These are phyloP conservation scores for Neocrepidodera transversa DNA, from an alignment of 2,888 invertebrate species.

Conservation along the genomic window DNA sequence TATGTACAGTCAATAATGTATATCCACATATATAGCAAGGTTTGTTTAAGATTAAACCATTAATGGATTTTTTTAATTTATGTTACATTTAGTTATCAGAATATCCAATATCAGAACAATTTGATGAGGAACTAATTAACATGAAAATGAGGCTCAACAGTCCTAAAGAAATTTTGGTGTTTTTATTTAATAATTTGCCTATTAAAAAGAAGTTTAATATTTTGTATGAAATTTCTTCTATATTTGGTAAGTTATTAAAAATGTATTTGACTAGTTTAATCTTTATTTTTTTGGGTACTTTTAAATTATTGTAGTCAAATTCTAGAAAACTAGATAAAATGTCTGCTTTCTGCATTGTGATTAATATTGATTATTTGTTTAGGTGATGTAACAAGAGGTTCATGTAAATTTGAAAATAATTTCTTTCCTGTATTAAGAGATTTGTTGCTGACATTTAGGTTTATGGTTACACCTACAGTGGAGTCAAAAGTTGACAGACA, in stretches of 20 bases:
- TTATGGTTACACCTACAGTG: constrained; percentile 33
- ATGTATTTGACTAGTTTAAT: too few species aligned
- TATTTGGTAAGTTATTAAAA: constrained; percentile 42
- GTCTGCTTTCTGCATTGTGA: too few species aligned
- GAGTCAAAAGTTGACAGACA: constrained; percentile 33
- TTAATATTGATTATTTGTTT: constrained; percentile 9
- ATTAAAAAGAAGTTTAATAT: constrained; percentile 43
- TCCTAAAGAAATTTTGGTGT: constrained; percentile 33
- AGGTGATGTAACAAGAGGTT: constrained; percentile 41
- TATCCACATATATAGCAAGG: constrained; percentile 40
- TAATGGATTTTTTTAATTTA: background rate
- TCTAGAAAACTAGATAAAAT: too few species aligned
- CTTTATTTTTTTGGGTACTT: too few species aligned
- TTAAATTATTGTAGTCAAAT: too few species aligned
- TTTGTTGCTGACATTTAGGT: constrained; percentile 41
- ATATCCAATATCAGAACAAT: constrained; percentile 33
- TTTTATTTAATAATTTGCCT: constrained; percentile 40
- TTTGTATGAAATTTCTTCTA: constrained; percentile 39
- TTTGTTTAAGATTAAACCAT: background rate
- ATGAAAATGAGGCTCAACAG: constrained; percentile 31
- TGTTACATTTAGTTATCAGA: constrained; percentile 29
- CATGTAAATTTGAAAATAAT: constrained; percentile 40
- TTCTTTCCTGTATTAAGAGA: constrained; percentile 40
- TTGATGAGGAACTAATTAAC: constrained; percentile 29
- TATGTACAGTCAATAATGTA: constrained; percentile 41